Evolutionary conservation across 1,140 invertebrate genomes (phyloP), one percentile per base, ranked within the genome.

Genomic region (Argopecten irradians): DNA sequence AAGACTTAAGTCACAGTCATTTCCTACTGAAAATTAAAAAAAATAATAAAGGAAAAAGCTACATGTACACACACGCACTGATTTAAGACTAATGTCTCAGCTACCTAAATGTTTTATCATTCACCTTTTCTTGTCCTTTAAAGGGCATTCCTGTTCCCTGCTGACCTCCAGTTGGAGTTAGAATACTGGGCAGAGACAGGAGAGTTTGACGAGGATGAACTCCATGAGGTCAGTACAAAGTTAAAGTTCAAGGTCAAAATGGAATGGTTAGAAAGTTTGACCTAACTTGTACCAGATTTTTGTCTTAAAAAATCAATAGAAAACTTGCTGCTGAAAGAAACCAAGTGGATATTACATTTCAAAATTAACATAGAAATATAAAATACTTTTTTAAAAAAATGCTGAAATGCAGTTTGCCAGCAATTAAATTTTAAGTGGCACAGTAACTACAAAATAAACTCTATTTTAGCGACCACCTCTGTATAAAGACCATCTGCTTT

Each of bases 151-250:
- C 87, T 95, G 86, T 95, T 95, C 87, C 95, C 95, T n/a, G 90
- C 91, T 90, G 95, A 96, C 87, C 89, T 95, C 11, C 94, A 95
- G 34, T 43, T 95, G 85, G 95, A 96, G 88, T 85, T 95, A 89
- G 95, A 95, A 90, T 95, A 95, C 86, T 96, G 95, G 95, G 92
- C 95, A 22, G 95, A 95, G 90, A 95, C 94, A 32, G 95, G 95
- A 87, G 95, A 95, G 41, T 94, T 92, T 92, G 93, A 94, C 89
- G 92, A 94, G 41, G 95, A 96, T 92, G 95, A 96, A 89, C 87
- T 95, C 43, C 94, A 95, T 91, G 93, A 95, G 93, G 95, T 95
- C 88, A 90, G 83, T 82, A 55, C 55, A 16, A 71, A 16, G 22
- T 71, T 16, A n/a, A 71, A 11, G 55, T 71, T n/a, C 7, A 3